Evolutionary conservation across 2,113 vertebrate genomes (phyloP).

Genomic region (Macquaria australasica): DNA sequence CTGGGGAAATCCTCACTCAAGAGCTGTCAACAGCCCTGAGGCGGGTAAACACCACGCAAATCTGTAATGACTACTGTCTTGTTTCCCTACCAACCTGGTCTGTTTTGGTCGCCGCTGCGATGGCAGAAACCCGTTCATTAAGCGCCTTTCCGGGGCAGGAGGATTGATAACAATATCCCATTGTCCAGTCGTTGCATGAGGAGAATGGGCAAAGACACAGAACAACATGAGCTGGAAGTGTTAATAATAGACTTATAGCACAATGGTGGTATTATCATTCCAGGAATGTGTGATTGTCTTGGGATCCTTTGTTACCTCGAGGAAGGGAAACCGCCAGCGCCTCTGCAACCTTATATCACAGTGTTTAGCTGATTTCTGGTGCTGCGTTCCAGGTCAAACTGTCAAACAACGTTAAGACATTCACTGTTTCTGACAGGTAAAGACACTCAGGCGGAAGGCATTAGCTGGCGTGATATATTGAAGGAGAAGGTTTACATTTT

Average conservation of each 20-base stretch:
- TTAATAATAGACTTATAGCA: constrained; percentile 42
- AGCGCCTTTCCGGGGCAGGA: constrained; percentile 25
- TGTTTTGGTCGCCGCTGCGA: constrained; percentile 56
- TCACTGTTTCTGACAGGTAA: constrained; percentile 29
- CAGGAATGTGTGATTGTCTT: constrained; percentile 43
- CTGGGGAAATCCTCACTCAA: constrained; percentile 53
- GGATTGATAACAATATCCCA: constrained; percentile 53
- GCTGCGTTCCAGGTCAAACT: constrained; percentile 17
- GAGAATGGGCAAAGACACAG: constrained; percentile 22
- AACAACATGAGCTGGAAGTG: constrained; percentile 32
- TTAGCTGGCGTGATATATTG: not conserved
- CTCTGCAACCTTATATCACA: constrained; percentile 37
- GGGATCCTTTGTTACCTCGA: constrained; percentile 36
- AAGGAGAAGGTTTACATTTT: constrained; percentile 33
- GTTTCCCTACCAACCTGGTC: constrained; percentile 61
- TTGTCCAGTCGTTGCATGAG: constrained; percentile 45
- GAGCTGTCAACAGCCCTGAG: constrained; percentile 42
- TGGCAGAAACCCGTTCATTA: constrained; percentile 41
- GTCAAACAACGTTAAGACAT: constrained; percentile 21
- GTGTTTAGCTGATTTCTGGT: constrained; percentile 4
- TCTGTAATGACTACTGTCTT: constrained; percentile 66
- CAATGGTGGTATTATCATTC: constrained; percentile 57
- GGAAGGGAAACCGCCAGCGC: constrained; percentile 2
- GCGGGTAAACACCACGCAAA: constrained; percentile 55
- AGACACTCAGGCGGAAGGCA: not conserved